A percentile compares a stretch with the other conserved stretches of the same genome.
These are phyloP conservation scores for Drosophila ogumai DNA, from an alignment of 1,140 invertebrate species.

Conservation along the genomic window DNA sequence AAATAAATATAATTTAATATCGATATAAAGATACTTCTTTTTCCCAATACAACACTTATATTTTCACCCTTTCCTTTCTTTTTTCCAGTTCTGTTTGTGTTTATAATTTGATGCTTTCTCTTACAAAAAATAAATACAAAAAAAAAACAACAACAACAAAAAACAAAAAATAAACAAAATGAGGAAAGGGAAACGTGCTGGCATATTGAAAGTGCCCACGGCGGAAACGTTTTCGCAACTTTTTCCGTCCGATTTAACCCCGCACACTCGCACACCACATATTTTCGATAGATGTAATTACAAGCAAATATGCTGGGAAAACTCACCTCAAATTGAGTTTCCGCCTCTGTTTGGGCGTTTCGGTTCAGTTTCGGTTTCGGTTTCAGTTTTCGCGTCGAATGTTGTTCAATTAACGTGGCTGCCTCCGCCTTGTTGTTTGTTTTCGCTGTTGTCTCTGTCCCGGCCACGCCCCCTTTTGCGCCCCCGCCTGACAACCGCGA, in stretches of 20 bases:
- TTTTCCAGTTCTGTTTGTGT: neutral
- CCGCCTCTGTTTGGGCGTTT: slow-evolving; percentile 11
- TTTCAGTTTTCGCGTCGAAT: slow-evolving; percentile 59
- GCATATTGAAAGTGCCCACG: slow-evolving; percentile 60
- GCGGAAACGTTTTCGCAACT: slow-evolving; percentile 22
- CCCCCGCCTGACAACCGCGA: slow-evolving; percentile 54
- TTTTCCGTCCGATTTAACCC: slow-evolving; percentile 3
- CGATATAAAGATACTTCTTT: neutral
- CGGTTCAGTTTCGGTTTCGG: slow-evolving; percentile 20
- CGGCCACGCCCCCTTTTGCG: slow-evolving; percentile 1
- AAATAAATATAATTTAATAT: too few species aligned
- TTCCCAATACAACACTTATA: neutral
- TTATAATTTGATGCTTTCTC: slow-evolving; percentile 53
- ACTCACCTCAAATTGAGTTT: slow-evolving; percentile 71
- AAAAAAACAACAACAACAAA: neutral
- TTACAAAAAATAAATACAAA: neutral
- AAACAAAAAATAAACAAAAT: slow-evolving; percentile 44
- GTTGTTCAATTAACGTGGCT: slow-evolving; percentile 78
- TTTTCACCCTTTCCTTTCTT: slow-evolving; percentile 9
- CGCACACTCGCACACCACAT: slow-evolving; percentile 11
- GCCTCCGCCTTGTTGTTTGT: slow-evolving; percentile 53
- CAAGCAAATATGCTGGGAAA: slow-evolving; percentile 76
- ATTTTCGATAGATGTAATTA: slow-evolving; percentile 75
- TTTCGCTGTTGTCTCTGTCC: slow-evolving; percentile 63
- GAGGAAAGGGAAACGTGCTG: neutral